These are phyloP conservation scores for Lasioglossum pauxillum DNA, from an alignment of 2,888 invertebrate species.

Conservation along the genomic window DNA sequence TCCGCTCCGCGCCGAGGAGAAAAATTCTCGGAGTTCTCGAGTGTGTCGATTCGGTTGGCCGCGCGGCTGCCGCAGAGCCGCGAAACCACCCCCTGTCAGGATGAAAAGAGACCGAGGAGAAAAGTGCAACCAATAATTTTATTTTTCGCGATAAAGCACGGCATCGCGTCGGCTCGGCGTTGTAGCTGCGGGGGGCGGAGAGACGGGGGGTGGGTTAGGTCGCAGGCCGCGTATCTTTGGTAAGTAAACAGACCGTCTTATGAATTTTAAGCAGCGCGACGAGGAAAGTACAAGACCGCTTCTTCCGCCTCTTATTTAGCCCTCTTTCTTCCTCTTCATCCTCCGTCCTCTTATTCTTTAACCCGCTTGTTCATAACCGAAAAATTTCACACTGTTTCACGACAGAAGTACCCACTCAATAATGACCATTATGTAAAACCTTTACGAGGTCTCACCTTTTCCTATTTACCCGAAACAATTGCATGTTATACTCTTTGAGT, in stretches of 20 bases:
- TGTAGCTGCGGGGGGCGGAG: conserved; percentile 28
- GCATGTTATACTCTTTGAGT: too few species aligned
- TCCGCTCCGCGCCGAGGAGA: conserved; percentile 16
- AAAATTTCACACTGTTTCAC: not conserved
- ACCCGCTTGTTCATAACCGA: conserved; percentile 1
- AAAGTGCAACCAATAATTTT: conserved; percentile 82
- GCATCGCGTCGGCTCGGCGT: conserved; percentile 56
- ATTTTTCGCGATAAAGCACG: conserved; percentile 82
- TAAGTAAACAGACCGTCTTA: conserved; percentile 83
- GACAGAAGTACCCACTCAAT: not conserved
- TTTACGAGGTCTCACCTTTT: not conserved
- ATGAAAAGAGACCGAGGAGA: conserved; percentile 51
- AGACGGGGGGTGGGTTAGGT: conserved; percentile 9
- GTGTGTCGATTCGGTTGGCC: conserved; percentile 47
- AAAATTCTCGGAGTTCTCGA: conserved; percentile 51
- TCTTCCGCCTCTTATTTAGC: conserved; percentile 32
- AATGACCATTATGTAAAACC: not conserved
- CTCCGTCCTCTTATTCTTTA: not conserved
- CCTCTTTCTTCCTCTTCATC: conserved; percentile 29
- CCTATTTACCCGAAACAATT: too few species aligned
- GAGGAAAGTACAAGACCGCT: conserved; percentile 71
- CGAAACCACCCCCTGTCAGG: not conserved
- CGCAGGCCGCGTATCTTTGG: conserved; percentile 79
- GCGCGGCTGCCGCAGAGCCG: conserved; percentile 16
- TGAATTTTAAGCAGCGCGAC: conserved; percentile 83